A percentile compares a stretch with the other conserved stretches of the same genome.
phyloP scores from a whole-genome alignment of 2,888 invertebrate species.

The Calliphora vomitoria region DNA sequence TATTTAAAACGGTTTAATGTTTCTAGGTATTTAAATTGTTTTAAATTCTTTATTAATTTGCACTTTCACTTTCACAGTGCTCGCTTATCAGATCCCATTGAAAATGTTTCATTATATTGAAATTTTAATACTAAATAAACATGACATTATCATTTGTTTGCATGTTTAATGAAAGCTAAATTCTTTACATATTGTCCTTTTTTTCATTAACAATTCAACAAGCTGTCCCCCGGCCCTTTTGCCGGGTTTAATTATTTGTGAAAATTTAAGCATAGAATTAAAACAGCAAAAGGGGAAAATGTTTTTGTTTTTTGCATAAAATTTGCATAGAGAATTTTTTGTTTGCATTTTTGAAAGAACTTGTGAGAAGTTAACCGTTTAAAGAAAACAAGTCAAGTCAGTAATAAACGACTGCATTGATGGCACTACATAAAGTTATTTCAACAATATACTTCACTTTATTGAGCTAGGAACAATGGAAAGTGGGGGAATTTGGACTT shows the following conservation, averaged over 20 bases:
- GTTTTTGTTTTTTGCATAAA: slow-evolving; percentile 18
- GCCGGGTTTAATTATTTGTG: slow-evolving; percentile 20
- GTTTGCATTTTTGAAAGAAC: no score
- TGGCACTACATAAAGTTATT: no score
- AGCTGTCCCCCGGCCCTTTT: background rate
- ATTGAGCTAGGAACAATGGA: no score
- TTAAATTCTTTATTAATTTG: background rate
- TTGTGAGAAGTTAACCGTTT: no score
- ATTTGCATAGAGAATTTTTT: background rate
- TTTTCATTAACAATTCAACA: background rate
- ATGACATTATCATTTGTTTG: slow-evolving; percentile 11
- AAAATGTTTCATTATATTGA: background rate
- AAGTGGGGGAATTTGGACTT: no score
- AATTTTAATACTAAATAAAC: slow-evolving; percentile 12
- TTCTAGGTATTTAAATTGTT: background rate
- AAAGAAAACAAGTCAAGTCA: no score
- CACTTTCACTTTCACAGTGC: background rate
- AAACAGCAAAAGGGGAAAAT: background rate
- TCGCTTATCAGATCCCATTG: background rate
- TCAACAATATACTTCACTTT: no score
- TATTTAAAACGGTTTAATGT: background rate
- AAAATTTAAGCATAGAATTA: background rate
- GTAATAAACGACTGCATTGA: no score
- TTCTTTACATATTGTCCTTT: background rate
- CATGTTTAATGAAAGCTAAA: background rate